Evolutionary conservation across 2,888 invertebrate genomes (phyloP).

Genomic region (Apodemia mormo): DNA sequence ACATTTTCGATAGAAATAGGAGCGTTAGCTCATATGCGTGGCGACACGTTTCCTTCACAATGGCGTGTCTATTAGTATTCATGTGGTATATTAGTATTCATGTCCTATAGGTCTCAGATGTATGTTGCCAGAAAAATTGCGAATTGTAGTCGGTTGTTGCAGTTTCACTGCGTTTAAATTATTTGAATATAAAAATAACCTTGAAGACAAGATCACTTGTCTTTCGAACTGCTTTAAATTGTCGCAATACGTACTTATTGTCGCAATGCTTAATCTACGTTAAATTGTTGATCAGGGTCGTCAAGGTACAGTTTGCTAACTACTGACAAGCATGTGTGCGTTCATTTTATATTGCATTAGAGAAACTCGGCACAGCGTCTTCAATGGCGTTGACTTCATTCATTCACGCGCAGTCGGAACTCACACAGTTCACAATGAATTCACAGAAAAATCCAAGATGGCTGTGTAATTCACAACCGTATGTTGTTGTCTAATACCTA

Average conservation of each 20-base stretch:
- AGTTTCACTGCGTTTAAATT: too few relatives aligned
- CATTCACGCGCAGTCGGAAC: conserved; percentile 56
- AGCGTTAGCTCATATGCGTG: too few relatives aligned
- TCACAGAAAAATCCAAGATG: conserved; percentile 8
- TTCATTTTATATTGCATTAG: conserved; percentile 58
- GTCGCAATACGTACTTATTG: neutral
- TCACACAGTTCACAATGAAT: conserved; percentile 50
- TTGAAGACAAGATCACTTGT: neutral
- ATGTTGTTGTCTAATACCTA: neutral
- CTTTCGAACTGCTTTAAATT: neutral
- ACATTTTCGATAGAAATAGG: too few relatives aligned
- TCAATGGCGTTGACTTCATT: conserved; percentile 67
- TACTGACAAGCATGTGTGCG: conserved; percentile 24
- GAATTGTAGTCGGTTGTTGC: too few relatives aligned
- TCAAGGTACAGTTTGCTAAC: conserved; percentile 12
- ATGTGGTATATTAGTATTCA: too few relatives aligned
- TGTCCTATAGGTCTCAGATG: too few relatives aligned
- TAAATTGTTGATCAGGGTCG: neutral
- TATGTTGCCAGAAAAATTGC: too few relatives aligned
- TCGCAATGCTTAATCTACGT: neutral
- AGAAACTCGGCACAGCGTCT: conserved; percentile 41
- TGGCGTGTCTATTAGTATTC: too few relatives aligned
- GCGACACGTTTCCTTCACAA: too few relatives aligned
- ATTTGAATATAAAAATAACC: neutral
- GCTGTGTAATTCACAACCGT: neutral